Percentiles rank a stretch among this genome's conserved stretches.
phyloP scores from a whole-genome alignment of 1,140 invertebrate species.

The Bombus difficillimus region DNA sequence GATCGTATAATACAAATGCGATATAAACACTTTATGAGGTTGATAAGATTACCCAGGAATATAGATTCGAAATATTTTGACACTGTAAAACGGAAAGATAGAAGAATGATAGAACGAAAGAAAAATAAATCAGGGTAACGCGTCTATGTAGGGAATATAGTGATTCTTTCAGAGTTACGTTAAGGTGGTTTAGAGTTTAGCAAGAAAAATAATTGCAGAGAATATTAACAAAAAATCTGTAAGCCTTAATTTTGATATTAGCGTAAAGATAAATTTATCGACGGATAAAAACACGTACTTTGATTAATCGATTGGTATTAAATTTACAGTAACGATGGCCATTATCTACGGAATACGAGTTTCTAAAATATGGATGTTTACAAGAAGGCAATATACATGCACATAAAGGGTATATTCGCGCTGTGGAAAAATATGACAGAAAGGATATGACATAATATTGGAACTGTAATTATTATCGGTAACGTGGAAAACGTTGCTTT shows the following conservation, averaged over 20 bases:
- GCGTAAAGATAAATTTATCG: no score
- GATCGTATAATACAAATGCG: constrained; percentile 5
- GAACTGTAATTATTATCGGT: constrained; percentile 4
- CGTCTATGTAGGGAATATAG: no score
- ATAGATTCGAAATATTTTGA: neutral
- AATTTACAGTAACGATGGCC: neutral
- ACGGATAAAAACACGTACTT: no score
- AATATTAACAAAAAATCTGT: no score
- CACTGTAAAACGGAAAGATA: neutral
- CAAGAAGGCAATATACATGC: neutral
- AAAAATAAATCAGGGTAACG: no score
- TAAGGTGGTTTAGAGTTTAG: no score
- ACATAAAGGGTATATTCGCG: neutral
- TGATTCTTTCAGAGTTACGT: no score
- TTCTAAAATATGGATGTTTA: neutral
- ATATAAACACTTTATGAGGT: no score
- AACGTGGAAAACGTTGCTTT: neutral
- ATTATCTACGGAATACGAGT: neutral
- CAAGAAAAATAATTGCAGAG: no score
- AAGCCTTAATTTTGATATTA: no score
- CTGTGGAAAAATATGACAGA: neutral
- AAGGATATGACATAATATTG: neutral
- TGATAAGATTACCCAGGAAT: neutral
- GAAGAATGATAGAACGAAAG: neutral
- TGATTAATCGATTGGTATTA: neutral